Percentiles rank a stretch among this genome's conserved stretches.
These are phyloP conservation scores for Edolisoma coerulescens DNA, from an alignment of 2,113 vertebrate genomes.

Conservation along the genomic window DNA sequence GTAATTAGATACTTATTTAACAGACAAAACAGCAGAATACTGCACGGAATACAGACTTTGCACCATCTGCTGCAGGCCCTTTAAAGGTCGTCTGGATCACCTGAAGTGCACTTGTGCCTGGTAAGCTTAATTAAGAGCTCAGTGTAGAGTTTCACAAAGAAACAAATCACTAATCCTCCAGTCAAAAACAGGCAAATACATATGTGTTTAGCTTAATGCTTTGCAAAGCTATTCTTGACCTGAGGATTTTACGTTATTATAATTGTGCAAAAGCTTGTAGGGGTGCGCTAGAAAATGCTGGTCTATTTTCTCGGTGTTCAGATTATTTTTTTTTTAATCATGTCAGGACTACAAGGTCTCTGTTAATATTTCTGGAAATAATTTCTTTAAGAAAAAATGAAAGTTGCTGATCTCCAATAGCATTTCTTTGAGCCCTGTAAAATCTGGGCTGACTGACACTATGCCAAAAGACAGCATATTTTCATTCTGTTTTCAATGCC, in stretches of 20 bases:
- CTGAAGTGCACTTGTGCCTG: slow-evolving; percentile 58
- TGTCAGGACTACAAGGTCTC: neutral
- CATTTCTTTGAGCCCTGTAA: neutral
- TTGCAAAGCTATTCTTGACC: neutral
- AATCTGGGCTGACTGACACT: neutral
- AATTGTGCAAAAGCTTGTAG: neutral
- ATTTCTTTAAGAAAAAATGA: neutral
- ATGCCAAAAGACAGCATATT: neutral
- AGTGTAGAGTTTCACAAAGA: slow-evolving; percentile 12
- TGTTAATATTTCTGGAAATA: neutral
- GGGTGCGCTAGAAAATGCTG: neutral
- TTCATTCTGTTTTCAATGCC: neutral
- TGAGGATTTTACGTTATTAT: neutral
- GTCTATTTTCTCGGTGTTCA: neutral
- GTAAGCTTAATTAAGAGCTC: slow-evolving; percentile 58
- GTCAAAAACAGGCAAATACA: slow-evolving; percentile 29
- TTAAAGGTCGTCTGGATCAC: slow-evolving; percentile 66
- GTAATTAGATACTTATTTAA: slow-evolving; percentile 71
- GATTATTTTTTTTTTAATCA: neutral
- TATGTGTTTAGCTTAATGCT: slow-evolving; percentile 17
- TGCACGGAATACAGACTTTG: neutral
- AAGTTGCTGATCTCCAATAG: neutral
- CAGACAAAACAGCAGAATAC: slow-evolving; percentile 61
- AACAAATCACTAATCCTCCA: slow-evolving; percentile 22
- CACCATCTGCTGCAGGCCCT: slow-evolving; percentile 62